Percentiles rank a stretch among this genome's conserved stretches.
phyloP scores from a whole-genome alignment of 1,140 invertebrate genomes.

The Bombus terrestris region DNA sequence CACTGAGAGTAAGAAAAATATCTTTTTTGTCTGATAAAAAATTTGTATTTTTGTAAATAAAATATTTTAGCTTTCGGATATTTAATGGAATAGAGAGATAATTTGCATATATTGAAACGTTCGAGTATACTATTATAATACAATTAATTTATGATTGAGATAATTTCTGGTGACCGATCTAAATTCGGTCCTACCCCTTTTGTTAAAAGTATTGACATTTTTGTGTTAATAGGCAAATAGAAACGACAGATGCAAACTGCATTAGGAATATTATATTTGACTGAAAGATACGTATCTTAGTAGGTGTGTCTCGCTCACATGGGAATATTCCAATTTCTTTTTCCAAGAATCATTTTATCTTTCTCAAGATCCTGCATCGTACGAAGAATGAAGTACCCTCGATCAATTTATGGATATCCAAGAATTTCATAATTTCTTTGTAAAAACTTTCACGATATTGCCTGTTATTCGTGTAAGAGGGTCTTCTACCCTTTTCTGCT shows the following conservation, averaged over 20 bases:
- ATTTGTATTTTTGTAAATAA: too few species aligned
- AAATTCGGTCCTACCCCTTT: not conserved
- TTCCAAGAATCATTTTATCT: not conserved
- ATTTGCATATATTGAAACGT: not conserved
- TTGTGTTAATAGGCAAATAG: not conserved
- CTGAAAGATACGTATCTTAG: not conserved
- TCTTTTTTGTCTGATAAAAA: too few species aligned
- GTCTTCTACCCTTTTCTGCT: too few species aligned
- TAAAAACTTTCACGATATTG: not conserved
- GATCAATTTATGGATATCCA: not conserved
- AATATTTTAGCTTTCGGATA: not conserved
- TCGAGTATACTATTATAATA: too few species aligned
- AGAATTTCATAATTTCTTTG: not conserved
- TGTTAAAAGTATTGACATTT: not conserved
- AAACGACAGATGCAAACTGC: not conserved
- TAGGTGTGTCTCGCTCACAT: not conserved
- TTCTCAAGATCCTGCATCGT: constrained; percentile 38
- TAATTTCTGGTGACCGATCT: not conserved
- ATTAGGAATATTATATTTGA: not conserved
- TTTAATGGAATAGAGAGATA: not conserved
- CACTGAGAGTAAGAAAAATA: too few species aligned
- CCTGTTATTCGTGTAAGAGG: too few species aligned
- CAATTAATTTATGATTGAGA: not conserved
- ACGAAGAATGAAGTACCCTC: not conserved
- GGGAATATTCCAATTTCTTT: not conserved